Evolutionary conservation across 2,113 vertebrate species (phyloP), one percentile per base, ranked within the genome.

Genomic region (Rhineura floridana): DNA sequence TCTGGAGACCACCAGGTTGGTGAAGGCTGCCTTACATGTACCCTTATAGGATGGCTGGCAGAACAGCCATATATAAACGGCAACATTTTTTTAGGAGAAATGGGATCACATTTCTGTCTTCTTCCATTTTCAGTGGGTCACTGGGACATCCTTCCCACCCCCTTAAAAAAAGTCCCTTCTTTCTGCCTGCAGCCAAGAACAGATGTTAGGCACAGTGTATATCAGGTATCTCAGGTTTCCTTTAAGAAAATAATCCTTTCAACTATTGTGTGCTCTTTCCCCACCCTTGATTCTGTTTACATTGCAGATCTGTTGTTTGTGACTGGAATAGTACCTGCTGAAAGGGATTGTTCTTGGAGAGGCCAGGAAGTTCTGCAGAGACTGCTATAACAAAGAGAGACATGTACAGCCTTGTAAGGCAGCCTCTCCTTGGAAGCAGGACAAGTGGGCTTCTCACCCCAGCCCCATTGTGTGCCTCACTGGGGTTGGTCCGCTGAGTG

Each of bases 361-460:
- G 17, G 59, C 90, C 28, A 62, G 92, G 90, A 94, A 95, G 73
- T 36, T 83, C 81, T 86, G 79, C n/a, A 87, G 81, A 89, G 93
- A 81, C 0, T 67, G 30, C 52, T 88, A 50, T 9, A 67, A 39
- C 39, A 30, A 33, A 69, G 39, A 23, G 28, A n/a, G 50, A 33
- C 15, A 42, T 39, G 17, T 23, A 42, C 72, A 73, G 62, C 19
- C 39, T 39, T 39, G 72, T 21, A 42, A 42, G 72, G n/a, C 19
- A 25, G 21, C 36, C 36, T 42, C 19, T 19, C 12, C 12, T 42
- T 11, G 50, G 50, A 36, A 39, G 36, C 28, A 39, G 25, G 9
- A 39, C 23, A 1, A 30, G 6, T 23, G 36, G 70, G 36, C 17
- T 73, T 42, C 72, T 36, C n/a, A 33, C 30, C 67, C 67, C 11